These are phyloP conservation scores for Ectemnius cavifrons DNA, from an alignment of 2,888 invertebrate genomes.

Conservation along the genomic window DNA sequence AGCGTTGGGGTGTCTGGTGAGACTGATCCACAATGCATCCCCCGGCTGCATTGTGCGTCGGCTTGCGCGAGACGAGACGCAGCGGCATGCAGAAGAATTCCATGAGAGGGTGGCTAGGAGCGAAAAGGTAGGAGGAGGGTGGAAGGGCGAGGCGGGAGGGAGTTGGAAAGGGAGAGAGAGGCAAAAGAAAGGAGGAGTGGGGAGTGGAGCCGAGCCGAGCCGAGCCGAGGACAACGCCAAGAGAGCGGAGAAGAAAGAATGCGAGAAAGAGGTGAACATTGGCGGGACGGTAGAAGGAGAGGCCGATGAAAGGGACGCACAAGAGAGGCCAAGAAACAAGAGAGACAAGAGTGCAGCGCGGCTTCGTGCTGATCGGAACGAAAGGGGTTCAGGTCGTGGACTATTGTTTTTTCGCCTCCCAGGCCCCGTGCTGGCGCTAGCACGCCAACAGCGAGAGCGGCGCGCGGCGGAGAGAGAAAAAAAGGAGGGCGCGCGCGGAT, in stretches of 20 bases:
- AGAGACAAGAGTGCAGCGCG: slow-evolving; percentile 39
- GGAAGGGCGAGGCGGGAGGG: slow-evolving; percentile 36
- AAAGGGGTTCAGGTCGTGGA: slow-evolving; percentile 56
- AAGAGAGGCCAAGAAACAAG: slow-evolving; percentile 48
- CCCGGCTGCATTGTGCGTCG: slow-evolving; percentile 63
- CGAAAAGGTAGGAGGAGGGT: slow-evolving; percentile 29
- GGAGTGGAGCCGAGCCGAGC: slow-evolving; percentile 31
- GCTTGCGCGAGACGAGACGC: slow-evolving; percentile 57
- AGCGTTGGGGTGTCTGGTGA: slow-evolving; percentile 46
- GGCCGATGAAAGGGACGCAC: slow-evolving; percentile 37
- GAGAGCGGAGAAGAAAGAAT: slow-evolving; percentile 34
- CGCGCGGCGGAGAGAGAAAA: not conserved
- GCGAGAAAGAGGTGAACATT: slow-evolving; percentile 20
- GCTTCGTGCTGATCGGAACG: slow-evolving; percentile 50
- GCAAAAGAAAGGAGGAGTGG: slow-evolving; percentile 34
- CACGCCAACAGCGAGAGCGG: slow-evolving; percentile 14
- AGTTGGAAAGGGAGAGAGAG: slow-evolving; percentile 22
- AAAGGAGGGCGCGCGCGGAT: slow-evolving; percentile 37
- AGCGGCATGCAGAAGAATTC: slow-evolving; percentile 38
- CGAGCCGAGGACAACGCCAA: slow-evolving; percentile 31
- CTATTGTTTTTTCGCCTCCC: slow-evolving; percentile 62
- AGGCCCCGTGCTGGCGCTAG: slow-evolving; percentile 39
- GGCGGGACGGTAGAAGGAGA: slow-evolving; percentile 37
- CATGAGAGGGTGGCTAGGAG: slow-evolving; percentile 25
- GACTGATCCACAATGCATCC: slow-evolving; percentile 62